phyloP scores from a whole-genome alignment of 1,140 invertebrate species.

The Ceratosolen fusciceps region DNA sequence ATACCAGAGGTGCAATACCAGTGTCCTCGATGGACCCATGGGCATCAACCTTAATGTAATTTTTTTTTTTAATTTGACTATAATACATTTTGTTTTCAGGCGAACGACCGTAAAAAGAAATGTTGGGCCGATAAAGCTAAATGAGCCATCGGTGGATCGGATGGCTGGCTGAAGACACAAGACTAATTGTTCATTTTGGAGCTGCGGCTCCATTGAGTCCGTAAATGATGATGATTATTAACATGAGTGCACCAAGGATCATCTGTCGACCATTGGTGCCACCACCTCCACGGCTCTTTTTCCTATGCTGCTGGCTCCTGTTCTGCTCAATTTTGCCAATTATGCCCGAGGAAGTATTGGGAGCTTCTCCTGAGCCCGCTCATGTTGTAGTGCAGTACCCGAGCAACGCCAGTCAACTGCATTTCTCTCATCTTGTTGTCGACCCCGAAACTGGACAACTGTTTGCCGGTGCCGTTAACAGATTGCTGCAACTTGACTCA shows the following conservation, averaged over 20 bases:
- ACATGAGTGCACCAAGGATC: slow-evolving; percentile 62
- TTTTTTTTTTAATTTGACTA: too few species aligned
- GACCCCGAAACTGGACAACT: slow-evolving; percentile 76
- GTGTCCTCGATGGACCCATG: too few species aligned
- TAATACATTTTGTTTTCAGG: slow-evolving; percentile 55
- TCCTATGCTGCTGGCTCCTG: background rate
- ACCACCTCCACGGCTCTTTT: slow-evolving; percentile 51
- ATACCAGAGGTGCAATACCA: too few species aligned
- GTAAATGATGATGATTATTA: too few species aligned
- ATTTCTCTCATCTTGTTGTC: slow-evolving; percentile 76
- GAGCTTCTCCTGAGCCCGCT: background rate
- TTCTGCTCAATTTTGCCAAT: background rate
- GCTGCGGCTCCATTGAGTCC: background rate
- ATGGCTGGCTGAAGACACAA: slow-evolving; percentile 58
- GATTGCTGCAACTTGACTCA: slow-evolving; percentile 84
- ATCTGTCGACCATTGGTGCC: slow-evolving; percentile 52
- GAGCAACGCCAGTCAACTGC: slow-evolving; percentile 57
- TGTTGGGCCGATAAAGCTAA: slow-evolving; percentile 49
- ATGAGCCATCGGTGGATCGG: slow-evolving; percentile 60
- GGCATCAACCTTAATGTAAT: too few species aligned
- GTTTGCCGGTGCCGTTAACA: slow-evolving; percentile 88
- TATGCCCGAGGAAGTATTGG: background rate
- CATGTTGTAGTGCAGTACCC: slow-evolving; percentile 64
- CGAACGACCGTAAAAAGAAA: slow-evolving; percentile 55
- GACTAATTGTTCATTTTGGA: slow-evolving; percentile 1